Percentiles rank a stretch among this genome's conserved stretches.
These are phyloP conservation scores for Carapus acus DNA, from an alignment of 2,797 vertebrate genomes.

Conservation along the genomic window DNA sequence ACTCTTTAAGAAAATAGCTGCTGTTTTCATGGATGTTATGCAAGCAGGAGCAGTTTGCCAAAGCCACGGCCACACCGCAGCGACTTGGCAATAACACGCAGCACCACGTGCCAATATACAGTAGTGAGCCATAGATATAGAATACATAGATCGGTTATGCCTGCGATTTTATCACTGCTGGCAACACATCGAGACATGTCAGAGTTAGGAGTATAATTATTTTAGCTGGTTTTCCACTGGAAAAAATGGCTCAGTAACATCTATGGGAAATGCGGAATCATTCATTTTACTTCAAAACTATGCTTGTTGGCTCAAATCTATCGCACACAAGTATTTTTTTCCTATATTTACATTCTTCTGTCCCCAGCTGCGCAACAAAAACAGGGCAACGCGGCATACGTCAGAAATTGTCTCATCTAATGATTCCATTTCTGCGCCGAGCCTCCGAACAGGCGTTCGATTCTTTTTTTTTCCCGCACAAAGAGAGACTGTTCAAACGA, in stretches of 20 bases:
- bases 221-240: background rate
- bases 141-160: slow-evolving; percentile 4
- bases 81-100: slow-evolving; percentile 47
- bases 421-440: background rate
- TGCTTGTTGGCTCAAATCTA: background rate
- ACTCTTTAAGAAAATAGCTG: slow-evolving; percentile 18
- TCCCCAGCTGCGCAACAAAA: no score
- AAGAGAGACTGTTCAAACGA: slow-evolving; percentile 1
- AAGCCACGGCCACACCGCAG: slow-evolving; percentile 41
- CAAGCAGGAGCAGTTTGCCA: slow-evolving; percentile 42
- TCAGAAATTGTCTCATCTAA: background rate
- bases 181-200: no score
- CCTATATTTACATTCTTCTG: no score
- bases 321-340: background rate
- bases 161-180: no score
- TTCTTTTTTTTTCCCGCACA: slow-evolving; percentile 18
- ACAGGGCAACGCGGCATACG: background rate
- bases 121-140: slow-evolving; percentile 19
- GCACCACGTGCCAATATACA: slow-evolving; percentile 33
- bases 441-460: background rate
- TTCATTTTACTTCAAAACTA: no score
- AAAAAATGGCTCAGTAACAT: background rate
- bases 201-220: background rate
- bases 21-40: slow-evolving; percentile 40
- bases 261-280: no score